A percentile compares a stretch with the other conserved stretches of the same genome.
Evolutionary conservation across 2,797 vertebrate species (phyloP).

Genomic region (Hapalemur alaotrensis): DNA sequence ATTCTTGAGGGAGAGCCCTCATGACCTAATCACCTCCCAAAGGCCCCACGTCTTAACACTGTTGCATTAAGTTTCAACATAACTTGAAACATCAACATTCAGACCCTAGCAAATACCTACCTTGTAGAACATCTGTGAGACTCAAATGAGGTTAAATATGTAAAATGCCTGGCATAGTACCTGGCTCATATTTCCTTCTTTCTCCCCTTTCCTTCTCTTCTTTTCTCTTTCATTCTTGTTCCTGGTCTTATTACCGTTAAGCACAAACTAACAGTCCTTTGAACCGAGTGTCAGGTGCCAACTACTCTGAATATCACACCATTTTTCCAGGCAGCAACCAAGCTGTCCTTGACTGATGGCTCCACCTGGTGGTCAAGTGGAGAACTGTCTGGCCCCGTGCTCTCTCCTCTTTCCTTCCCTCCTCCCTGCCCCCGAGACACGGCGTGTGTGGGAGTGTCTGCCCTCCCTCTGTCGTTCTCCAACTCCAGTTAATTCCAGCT

Average conservation of each 20-base stretch:
- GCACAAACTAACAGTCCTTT: background rate
- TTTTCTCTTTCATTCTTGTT: background rate
- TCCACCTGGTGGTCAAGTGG: background rate
- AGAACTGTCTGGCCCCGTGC: background rate
- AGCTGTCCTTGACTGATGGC: background rate
- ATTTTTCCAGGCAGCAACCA: background rate
- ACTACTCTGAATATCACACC: background rate
- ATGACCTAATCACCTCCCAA: background rate
- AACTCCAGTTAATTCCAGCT: background rate
- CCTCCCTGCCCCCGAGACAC: no score
- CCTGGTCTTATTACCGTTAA: background rate
- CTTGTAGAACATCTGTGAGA: background rate
- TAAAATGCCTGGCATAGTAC: background rate
- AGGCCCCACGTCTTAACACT: background rate
- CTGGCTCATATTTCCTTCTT: background rate
- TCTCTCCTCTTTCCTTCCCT: fast-evolving
- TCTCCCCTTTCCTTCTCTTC: background rate
- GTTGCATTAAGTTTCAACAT: background rate
- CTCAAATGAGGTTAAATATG: background rate
- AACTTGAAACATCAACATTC: background rate
- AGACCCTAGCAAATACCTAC: background rate
- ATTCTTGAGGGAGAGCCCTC: background rate
- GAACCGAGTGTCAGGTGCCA: background rate
- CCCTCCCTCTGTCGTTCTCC: background rate
- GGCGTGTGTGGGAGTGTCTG: fast-evolving